phyloP scores from a whole-genome alignment of 2,797 vertebrate species.

The Avahi laniger region DNA sequence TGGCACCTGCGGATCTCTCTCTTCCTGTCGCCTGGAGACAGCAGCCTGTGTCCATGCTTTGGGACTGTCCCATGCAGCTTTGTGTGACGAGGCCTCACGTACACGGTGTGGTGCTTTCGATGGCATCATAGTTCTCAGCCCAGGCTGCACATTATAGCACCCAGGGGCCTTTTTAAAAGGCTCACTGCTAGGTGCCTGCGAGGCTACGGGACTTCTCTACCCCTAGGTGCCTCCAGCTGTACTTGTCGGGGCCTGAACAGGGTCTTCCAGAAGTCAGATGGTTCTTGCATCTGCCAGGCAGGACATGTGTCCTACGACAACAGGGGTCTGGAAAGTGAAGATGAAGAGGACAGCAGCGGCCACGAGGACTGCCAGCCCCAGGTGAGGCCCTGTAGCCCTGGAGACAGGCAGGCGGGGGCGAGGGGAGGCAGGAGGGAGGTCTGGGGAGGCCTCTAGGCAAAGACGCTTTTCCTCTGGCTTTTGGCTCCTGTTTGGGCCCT shows the following conservation, averaged over 20 bases:
- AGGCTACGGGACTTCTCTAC: background rate
- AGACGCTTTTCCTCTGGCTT: background rate
- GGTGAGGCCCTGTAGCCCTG: conserved; percentile 78
- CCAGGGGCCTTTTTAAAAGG: background rate
- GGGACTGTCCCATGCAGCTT: background rate
- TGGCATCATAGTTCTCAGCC: background rate
- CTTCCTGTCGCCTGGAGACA: background rate
- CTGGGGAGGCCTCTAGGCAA: background rate
- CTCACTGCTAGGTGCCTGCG: background rate
- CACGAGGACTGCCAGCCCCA: conserved; percentile 92
- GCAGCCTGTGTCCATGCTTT: background rate
- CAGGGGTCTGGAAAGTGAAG: conserved; percentile 86
- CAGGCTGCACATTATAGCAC: background rate
- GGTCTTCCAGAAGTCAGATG: conserved; percentile 94
- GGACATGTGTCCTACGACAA: conserved; percentile 92
- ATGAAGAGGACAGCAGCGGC: conserved; percentile 82
- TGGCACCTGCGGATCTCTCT: background rate
- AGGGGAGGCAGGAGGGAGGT: background rate
- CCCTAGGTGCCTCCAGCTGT: conserved; percentile 90
- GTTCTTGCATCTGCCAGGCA: conserved; percentile 93
- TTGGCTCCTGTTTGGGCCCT: background rate
- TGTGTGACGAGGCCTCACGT: background rate
- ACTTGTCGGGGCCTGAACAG: conserved; percentile 91
- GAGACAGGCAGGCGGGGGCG: fast-evolving
- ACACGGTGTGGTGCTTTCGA: background rate